Conservation (phyloP, 2,113 vertebrate genomes). For the Aegithalos caudatus region DNA sequence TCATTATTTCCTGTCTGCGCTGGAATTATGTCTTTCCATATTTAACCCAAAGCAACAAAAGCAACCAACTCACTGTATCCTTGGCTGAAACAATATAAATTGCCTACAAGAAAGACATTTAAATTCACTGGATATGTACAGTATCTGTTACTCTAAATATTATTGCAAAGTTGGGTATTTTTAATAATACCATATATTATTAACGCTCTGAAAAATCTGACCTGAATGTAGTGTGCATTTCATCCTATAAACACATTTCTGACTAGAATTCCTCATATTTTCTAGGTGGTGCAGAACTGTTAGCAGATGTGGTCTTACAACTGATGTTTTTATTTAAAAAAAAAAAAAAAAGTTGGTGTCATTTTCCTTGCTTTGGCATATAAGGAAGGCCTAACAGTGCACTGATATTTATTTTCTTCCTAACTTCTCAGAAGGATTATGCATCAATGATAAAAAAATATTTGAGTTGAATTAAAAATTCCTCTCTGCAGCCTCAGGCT, state of each 20-base stretch:
- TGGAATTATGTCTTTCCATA: background rate
- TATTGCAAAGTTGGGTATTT: background rate
- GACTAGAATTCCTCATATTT: background rate
- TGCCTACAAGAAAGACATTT: background rate
- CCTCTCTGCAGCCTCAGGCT: background rate
- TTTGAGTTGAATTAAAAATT: background rate
- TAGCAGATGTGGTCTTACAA: background rate
- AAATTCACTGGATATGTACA: background rate
- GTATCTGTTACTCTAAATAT: background rate
- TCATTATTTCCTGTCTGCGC: slow-evolving; percentile 44
- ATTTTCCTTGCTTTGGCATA: background rate
- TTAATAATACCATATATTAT: background rate
- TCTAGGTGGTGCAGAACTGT: background rate
- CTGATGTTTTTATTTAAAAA: background rate
- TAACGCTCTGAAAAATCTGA: background rate
- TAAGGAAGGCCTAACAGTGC: background rate
- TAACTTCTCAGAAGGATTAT: background rate
- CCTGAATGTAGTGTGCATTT: background rate
- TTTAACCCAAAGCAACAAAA: slow-evolving; percentile 30
- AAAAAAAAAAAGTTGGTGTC: background rate
- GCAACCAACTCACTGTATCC: background rate
- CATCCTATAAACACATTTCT: background rate
- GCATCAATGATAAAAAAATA: background rate
- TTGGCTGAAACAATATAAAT: background rate
- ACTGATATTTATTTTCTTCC: background rate